Percentiles rank a stretch among this genome's conserved stretches.
phyloP scores from a whole-genome alignment of 2,888 invertebrate genomes.

The Eurytoma californica region DNA sequence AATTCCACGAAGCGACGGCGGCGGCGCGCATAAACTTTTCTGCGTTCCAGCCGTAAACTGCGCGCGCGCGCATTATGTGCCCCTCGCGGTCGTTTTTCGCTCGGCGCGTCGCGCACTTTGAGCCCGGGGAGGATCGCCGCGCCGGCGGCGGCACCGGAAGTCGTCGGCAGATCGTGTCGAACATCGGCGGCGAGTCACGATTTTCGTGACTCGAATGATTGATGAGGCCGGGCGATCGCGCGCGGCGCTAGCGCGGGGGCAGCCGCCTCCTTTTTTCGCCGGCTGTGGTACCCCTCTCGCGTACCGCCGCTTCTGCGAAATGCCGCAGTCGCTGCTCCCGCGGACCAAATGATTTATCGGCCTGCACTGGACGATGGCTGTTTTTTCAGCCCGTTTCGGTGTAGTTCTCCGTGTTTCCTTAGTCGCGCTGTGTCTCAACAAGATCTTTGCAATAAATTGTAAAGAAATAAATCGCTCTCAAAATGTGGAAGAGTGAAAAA shows the following conservation, averaged over 20 bases:
- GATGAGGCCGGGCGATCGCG: conserved; percentile 43
- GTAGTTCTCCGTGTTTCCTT: too few species aligned
- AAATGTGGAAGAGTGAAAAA: too few species aligned
- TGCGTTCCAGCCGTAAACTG: conserved; percentile 34
- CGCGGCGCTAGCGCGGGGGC: neutral
- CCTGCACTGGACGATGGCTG: neutral
- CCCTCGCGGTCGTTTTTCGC: conserved; percentile 11
- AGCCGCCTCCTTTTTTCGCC: conserved; percentile 4
- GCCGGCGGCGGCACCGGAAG: conserved; percentile 49
- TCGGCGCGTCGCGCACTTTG: neutral
- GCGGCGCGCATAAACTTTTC: conserved; percentile 27
- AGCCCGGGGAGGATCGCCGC: neutral
- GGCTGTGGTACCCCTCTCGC: neutral
- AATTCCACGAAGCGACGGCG: conserved; percentile 25
- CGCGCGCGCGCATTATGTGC: conserved; percentile 2
- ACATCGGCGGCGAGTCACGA: conserved; percentile 53
- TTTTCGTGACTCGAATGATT: conserved; percentile 56
- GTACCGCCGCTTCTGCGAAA: conserved; percentile 35
- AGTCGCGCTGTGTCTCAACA: too few species aligned
- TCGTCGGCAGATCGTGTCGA: conserved; percentile 46
- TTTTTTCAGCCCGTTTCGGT: neutral
- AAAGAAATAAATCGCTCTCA: too few species aligned
- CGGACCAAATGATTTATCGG: conserved; percentile 46
- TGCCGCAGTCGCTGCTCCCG: neutral
- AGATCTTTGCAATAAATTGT: too few species aligned